phyloP scores from a whole-genome alignment of 2,888 invertebrate species.

The Pandemis corylana region DNA sequence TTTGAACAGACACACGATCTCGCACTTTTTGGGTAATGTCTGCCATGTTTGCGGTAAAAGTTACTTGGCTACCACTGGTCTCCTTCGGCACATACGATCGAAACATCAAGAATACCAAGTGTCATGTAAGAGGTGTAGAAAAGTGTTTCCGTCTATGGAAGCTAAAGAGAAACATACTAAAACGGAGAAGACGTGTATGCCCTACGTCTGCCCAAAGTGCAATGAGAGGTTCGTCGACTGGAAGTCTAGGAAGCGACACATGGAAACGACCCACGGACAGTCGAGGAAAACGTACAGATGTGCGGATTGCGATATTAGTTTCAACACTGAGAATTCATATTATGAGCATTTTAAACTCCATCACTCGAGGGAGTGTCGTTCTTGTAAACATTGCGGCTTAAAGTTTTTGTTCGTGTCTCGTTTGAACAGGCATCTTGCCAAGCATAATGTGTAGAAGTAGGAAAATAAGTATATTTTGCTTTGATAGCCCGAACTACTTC shows the following conservation, averaged over 20 bases:
- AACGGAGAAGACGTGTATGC: conserved; percentile 73
- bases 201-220: conserved; percentile 73
- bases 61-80: conserved; percentile 71
- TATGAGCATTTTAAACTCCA: conserved; percentile 74
- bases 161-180: conserved; percentile 72
- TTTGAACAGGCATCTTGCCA: conserved; percentile 70
- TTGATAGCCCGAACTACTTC: background rate
- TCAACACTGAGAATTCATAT: conserved; percentile 65
- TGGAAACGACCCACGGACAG: conserved; percentile 71
- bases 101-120: conserved; percentile 75
- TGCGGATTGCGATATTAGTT: conserved; percentile 69
- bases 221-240: conserved; percentile 71
- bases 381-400: conserved; percentile 74
- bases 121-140: conserved; percentile 68
- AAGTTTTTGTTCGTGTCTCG: conserved; percentile 70
- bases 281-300: conserved; percentile 64
- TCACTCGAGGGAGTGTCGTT: conserved; percentile 70
- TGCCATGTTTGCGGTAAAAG: conserved; percentile 77
- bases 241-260: conserved; percentile 67
- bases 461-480: background rate
- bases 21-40: conserved; percentile 73
- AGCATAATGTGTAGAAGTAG: conserved; percentile 56
- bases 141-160: conserved; percentile 73
- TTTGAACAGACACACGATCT: conserved; percentile 73
- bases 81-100: conserved; percentile 68